Base-by-base conservation (phyloP, 2,888 invertebrate species). In the Papilio gigon region DNA sequence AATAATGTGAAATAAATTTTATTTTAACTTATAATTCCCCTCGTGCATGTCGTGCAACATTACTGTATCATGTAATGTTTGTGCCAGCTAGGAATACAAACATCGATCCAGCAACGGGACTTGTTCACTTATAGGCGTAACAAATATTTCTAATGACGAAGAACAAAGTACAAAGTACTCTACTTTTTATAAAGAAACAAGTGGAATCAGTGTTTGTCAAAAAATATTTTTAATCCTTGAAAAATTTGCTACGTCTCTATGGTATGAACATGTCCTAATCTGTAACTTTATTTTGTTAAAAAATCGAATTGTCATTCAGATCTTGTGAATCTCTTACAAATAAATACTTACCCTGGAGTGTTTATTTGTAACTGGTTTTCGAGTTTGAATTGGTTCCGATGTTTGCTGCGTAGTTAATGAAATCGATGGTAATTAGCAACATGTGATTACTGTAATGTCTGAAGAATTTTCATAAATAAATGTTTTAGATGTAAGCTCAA, bases 381-480 rank as follows among this genome's bases (percentile, higher is more conserved):
- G 25, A 47, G 56, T 20, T 68, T 53, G 33, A 50, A 47, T 63
- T 20, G 44, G 35, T 47, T 22, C 40, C 37, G 35, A 40, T n/a
- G 37, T 59, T 27, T 40, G 27, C 58, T 50, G 30, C 30, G 59
- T 68, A 44, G 37, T 50, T 47, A 40, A 44, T 64, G 5, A 50
- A 68, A 68, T 64, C 63, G 44, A 47, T 68, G 20, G 37, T 64
- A 58, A 37, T 37, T 64, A 53, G 64, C 27, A 42, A 44, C 33
- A 50, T 59, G 63, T 68, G 37, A 58, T 44, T 37, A 60, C 44
- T 70, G 65, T 70, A 70, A 70, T 66, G 56, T 70, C 27, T 37
- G 44, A 14, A 47, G 42, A 25, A 69, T 61, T 65, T 65, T 65
- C 61, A 56, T 65, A 27, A 70, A 70, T 70, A 70, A 70, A 70